Percentiles rank a stretch among this genome's conserved stretches.
These are phyloP conservation scores for Coenobita brevimanus DNA, from an alignment of 1,140 invertebrate species.

Conservation along the genomic window DNA sequence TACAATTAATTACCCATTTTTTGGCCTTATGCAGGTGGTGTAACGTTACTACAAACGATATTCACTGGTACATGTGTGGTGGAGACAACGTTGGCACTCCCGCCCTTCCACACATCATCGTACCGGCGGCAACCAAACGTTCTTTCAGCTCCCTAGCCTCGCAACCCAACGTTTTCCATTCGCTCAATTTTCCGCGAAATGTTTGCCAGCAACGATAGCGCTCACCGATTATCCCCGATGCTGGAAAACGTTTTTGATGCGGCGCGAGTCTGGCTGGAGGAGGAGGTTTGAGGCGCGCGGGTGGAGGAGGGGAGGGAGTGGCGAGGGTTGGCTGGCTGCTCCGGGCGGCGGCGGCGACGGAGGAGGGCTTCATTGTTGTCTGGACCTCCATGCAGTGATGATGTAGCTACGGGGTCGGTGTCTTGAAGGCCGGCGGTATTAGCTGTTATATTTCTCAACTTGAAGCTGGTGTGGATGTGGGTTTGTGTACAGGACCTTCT, in stretches of 20 bases:
- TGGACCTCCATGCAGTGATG: too few species aligned
- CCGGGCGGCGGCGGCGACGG: too few species aligned
- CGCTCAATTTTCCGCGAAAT: slow-evolving; percentile 65
- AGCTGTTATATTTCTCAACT: too few species aligned
- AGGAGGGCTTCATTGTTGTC: too few species aligned
- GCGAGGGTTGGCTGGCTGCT: background rate
- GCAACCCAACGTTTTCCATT: slow-evolving; percentile 63
- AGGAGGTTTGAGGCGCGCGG: slow-evolving; percentile 45
- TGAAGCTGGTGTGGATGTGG: too few species aligned
- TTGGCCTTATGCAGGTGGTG: background rate
- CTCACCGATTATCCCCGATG: slow-evolving; percentile 62
- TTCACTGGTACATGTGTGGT: background rate
- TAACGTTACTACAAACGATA: slow-evolving; percentile 1
- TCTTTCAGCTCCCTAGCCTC: slow-evolving; percentile 56
- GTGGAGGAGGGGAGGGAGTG: background rate
- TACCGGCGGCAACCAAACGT: slow-evolving; percentile 54
- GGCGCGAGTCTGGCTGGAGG: slow-evolving; percentile 26
- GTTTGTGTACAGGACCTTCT: too few species aligned
- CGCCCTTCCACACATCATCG: slow-evolving; percentile 39
- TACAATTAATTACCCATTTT: slow-evolving; percentile 4
- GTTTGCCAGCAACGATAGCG: slow-evolving; percentile 63
- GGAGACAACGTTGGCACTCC: slow-evolving; percentile 14
- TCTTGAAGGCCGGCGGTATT: too few species aligned
- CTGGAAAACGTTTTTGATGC: slow-evolving; percentile 65
- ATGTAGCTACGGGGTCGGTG: too few species aligned